phyloP scores from a whole-genome alignment of 2,888 invertebrate genomes.

The Tenodera sinensis region DNA sequence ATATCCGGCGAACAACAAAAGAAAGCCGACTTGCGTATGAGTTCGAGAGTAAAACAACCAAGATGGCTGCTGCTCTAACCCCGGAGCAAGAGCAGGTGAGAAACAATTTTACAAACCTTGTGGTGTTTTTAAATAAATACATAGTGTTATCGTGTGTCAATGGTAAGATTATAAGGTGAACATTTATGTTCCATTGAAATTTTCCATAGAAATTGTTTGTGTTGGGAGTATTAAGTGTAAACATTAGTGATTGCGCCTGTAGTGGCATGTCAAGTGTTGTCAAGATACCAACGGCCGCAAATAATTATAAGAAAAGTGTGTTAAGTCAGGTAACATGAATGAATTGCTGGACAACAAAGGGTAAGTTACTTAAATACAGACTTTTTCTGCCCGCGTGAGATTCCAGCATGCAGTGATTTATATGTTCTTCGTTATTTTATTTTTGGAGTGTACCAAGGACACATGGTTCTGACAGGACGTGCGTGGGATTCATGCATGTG shows the following conservation, averaged over 20 bases:
- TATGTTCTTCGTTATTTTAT: neutral
- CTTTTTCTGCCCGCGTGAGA: neutral
- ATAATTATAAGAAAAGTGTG: neutral
- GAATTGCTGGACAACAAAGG: neutral
- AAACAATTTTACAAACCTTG: conserved; percentile 45
- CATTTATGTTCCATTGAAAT: neutral
- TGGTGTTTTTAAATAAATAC: conserved; percentile 13
- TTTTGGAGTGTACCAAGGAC: conserved; percentile 11
- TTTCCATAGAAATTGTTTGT: neutral
- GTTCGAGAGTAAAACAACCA: conserved; percentile 37
- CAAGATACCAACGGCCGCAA: neutral
- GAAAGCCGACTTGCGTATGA: neutral
- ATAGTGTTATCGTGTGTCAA: neutral
- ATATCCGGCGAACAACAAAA: conserved; percentile 11
- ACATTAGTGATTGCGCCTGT: neutral
- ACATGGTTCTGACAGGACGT: conserved; percentile 19
- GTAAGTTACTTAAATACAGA: neutral
- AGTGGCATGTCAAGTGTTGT: neutral
- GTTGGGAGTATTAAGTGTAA: neutral
- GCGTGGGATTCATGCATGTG: neutral
- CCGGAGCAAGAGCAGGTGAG: conserved; percentile 70
- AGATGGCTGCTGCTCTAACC: conserved; percentile 71
- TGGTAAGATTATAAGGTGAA: neutral
- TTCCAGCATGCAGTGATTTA: neutral
- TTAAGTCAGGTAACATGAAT: neutral